Evolutionary conservation across 2,797 vertebrate genomes (phyloP).

Genomic region (Labroides dimidiatus): DNA sequence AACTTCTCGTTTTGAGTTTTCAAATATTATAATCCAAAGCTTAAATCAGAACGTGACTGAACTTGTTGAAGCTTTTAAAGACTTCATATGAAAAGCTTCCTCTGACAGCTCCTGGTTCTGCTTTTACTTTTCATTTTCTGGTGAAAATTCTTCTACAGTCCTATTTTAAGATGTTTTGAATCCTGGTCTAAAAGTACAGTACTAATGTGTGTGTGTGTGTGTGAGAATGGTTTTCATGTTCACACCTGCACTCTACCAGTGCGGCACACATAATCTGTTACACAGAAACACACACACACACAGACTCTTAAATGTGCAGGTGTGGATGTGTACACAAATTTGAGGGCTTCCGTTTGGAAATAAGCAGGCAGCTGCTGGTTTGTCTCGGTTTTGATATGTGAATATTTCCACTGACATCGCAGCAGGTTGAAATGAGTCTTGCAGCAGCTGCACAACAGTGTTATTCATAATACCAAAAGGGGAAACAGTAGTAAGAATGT

Average conservation of each 20-base stretch:
- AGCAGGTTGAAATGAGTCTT: neutral
- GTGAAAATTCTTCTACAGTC: neutral
- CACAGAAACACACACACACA: slow-evolving; percentile 4
- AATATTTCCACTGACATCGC: neutral
- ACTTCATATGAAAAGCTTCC: neutral
- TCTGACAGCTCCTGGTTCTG: neutral
- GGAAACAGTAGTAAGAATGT: neutral
- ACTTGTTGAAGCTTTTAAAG: too few species aligned
- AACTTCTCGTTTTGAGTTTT: too few species aligned
- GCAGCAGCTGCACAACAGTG: neutral
- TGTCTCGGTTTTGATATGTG: neutral
- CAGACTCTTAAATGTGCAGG: slow-evolving; percentile 21
- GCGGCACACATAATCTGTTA: neutral
- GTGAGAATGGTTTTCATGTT: neutral
- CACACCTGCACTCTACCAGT: slow-evolving; percentile 40
- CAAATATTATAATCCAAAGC: too few species aligned
- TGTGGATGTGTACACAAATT: slow-evolving; percentile 46
- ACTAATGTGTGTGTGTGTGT: neutral
- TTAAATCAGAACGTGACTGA: too few species aligned
- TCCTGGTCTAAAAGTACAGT: neutral
- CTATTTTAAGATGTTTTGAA: neutral
- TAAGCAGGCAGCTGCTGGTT: slow-evolving; percentile 8
- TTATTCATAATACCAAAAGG: neutral
- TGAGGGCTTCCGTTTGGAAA: slow-evolving; percentile 31
- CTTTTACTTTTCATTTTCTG: slow-evolving; percentile 11